Evolutionary conservation across 64 coral and sea anemone species (phyloP).

Genomic region (Stichodactyla mertensii): DNA sequence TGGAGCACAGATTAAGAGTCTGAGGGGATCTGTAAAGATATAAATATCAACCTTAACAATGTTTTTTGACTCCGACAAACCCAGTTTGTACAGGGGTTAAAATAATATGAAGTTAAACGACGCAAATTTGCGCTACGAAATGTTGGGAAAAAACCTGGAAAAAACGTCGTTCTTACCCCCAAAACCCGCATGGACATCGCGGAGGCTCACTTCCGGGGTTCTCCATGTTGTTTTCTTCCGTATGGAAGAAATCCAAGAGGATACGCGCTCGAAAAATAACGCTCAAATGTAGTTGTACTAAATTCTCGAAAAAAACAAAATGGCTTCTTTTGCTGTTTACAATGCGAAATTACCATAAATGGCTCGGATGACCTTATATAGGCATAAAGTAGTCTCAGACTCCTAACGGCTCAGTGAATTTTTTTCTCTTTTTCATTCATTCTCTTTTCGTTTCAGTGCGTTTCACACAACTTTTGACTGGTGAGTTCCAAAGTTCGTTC

Average conservation of each 20-base stretch:
- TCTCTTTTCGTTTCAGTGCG: not conserved
- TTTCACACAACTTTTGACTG: not conserved
- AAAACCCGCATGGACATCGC: constrained; percentile 85
- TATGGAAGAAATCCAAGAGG: constrained; percentile 1
- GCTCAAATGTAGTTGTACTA: not conserved
- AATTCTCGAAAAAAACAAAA: constrained; percentile 2
- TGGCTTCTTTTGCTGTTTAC: constrained; percentile 32
- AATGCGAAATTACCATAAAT: constrained; percentile 8
- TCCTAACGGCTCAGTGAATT: not conserved
- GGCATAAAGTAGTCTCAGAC: not conserved
- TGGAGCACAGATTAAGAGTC: constrained; percentile 89
- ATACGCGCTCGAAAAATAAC: not conserved
- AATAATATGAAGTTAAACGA: not conserved
- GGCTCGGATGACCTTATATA: constrained; percentile 7
- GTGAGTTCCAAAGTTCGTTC: no score
- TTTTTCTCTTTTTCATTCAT: not conserved
- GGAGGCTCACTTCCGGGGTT: constrained; percentile 77
- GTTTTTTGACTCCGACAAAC: not conserved
- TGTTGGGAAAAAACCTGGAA: not conserved
- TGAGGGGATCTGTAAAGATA: constrained; percentile 62
- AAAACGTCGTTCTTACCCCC: constrained; percentile 47
- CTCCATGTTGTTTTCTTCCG: constrained; percentile 40
- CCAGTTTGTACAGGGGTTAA: not conserved
- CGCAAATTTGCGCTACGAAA: not conserved
- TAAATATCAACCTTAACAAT: not conserved